Percentiles rank a stretch among this genome's conserved stretches.
Conservation (phyloP, 2,797 vertebrate genomes). For the Parauchenoglanis punctatus region DNA sequence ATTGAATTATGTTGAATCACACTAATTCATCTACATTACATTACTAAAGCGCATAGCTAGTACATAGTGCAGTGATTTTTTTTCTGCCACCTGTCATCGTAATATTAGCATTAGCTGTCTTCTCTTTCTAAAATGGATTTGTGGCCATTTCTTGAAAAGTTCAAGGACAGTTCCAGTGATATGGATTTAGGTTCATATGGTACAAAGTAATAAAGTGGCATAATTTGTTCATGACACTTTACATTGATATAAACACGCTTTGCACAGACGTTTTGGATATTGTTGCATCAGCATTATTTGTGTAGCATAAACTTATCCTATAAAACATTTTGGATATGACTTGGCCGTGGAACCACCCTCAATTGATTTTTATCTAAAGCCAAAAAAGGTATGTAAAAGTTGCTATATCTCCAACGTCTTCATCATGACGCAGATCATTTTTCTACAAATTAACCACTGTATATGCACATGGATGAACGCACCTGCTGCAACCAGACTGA, state of each 20-base stretch:
- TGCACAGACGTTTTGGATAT: too few relatives aligned
- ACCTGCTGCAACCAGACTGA: not conserved
- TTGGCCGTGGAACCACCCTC: too few relatives aligned
- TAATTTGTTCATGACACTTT: too few relatives aligned
- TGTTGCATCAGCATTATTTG: too few relatives aligned
- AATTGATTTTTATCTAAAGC: not conserved
- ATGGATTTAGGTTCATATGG: too few relatives aligned
- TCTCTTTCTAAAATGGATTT: not conserved
- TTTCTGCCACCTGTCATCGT: not conserved
- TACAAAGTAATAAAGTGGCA: too few relatives aligned
- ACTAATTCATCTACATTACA: not conserved
- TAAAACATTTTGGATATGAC: too few relatives aligned
- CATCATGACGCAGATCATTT: not conserved
- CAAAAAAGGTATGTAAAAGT: not conserved
- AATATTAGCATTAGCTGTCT: not conserved
- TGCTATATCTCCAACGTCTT: not conserved
- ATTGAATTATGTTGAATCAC: not conserved
- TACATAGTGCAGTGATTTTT: not conserved
- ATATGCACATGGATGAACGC: not conserved
- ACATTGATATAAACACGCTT: too few relatives aligned
- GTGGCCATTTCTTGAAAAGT: not conserved
- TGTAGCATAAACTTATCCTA: too few relatives aligned
- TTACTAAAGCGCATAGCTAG: not conserved
- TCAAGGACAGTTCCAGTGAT: not conserved
- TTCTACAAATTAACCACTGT: not conserved